Conservation (phyloP, 2,888 invertebrate genomes). For the Achlya flavicornis region DNA sequence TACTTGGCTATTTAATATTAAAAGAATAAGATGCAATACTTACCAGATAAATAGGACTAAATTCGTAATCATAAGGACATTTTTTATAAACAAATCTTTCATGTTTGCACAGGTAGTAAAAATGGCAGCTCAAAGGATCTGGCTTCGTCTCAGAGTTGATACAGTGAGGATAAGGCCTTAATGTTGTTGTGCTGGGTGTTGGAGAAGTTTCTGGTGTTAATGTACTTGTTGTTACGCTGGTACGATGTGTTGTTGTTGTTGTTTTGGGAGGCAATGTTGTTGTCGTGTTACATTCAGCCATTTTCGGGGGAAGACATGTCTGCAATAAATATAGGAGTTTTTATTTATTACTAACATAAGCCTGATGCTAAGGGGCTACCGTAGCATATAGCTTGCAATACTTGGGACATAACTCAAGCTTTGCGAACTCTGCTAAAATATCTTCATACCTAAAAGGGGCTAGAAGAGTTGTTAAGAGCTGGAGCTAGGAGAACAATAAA, state of each 20-base stretch:
- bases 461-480: too few species aligned
- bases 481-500: too few species aligned
- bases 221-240: neutral
- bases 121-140: neutral
- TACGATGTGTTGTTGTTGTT: too few species aligned
- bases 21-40: neutral
- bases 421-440: too few species aligned
- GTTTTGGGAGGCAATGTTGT: neutral
- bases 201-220: neutral
- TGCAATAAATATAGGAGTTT: neutral
- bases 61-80: neutral
- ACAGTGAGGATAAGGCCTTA: neutral
- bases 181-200: neutral
- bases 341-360: too few species aligned
- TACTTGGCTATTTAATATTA: too few species aligned
- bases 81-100: neutral
- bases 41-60: neutral
- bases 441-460: too few species aligned
- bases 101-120: neutral
- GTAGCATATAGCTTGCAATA: too few species aligned
- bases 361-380: too few species aligned
- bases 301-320: neutral
- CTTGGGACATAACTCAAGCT: too few species aligned
- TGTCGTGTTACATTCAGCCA: neutral
- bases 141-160: neutral